Evolutionary conservation across 2,797 vertebrate species (phyloP).

Genomic region (Numenius phaeopus): DNA sequence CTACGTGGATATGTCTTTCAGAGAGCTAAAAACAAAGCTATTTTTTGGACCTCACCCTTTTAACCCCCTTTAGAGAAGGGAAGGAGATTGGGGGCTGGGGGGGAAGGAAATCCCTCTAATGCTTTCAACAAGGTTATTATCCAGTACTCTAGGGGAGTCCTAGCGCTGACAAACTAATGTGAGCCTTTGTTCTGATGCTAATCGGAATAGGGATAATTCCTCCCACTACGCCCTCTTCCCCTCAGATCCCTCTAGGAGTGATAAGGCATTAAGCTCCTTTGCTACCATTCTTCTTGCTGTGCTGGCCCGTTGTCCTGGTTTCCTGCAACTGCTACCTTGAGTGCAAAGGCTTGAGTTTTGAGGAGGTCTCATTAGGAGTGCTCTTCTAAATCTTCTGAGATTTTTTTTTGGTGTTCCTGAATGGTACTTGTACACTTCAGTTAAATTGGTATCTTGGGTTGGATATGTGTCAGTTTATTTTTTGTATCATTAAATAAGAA

Average conservation of each 20-base stretch:
- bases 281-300: not conserved
- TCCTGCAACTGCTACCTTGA: not conserved
- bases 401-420: not conserved
- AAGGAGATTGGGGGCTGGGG: not conserved
- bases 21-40: not conserved
- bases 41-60: not conserved
- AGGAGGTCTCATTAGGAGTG: not conserved
- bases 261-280: slow-evolving; percentile 7
- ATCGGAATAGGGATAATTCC: slow-evolving; percentile 17
- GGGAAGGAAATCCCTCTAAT: not conserved
- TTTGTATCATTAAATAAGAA: not conserved
- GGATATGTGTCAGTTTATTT: not conserved
- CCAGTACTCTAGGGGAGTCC: slow-evolving; percentile 10
- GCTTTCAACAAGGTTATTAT: slow-evolving; percentile 23
- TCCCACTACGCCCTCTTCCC: not conserved
- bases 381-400: not conserved
- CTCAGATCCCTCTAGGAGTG: not conserved
- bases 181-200: slow-evolving; percentile 49
- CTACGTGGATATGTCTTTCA: not conserved
- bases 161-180: not conserved
- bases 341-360: not conserved
- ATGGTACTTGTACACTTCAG: not conserved
- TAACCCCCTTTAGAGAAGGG: not conserved
- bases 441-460: not conserved
- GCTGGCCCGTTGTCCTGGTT: not conserved